phyloP scores from a whole-genome alignment of 2,113 vertebrate species.

The Protobothrops mucrosquamatus region DNA sequence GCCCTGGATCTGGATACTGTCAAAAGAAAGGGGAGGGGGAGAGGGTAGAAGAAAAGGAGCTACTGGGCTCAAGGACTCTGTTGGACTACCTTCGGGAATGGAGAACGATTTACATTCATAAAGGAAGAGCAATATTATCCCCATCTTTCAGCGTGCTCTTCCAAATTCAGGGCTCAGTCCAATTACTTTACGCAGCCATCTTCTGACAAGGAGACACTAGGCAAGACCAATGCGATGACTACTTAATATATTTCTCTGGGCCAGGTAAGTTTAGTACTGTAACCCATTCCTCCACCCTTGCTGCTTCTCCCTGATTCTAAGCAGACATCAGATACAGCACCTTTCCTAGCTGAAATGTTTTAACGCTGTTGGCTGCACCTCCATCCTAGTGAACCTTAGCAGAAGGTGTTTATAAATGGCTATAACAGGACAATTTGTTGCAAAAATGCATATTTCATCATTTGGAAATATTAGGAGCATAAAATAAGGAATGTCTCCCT shows the following conservation, averaged over 20 bases:
- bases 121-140: not conserved
- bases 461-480: not conserved
- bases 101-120: not conserved
- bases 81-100: not conserved
- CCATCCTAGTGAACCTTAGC: not conserved
- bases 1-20: conserved; percentile 16
- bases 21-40: not conserved
- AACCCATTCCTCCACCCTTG: not conserved
- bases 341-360: not conserved
- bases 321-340: not conserved
- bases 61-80: conserved; percentile 1
- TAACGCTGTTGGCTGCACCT: not conserved
- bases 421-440: not conserved
- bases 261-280: not conserved
- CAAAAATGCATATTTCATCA: not conserved
- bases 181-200: too few species aligned
- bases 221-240: too few species aligned
- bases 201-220: not conserved
- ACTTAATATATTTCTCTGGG: not conserved
- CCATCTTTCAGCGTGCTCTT: not conserved
- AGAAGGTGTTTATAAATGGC: not conserved
- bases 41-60: not conserved
- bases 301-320: not conserved
- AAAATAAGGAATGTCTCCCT: not conserved
- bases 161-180: not conserved